Evolutionary conservation across 2,113 vertebrate genomes (phyloP), one percentile per base, ranked within the genome.

Genomic region (Barbus barbus): DNA sequence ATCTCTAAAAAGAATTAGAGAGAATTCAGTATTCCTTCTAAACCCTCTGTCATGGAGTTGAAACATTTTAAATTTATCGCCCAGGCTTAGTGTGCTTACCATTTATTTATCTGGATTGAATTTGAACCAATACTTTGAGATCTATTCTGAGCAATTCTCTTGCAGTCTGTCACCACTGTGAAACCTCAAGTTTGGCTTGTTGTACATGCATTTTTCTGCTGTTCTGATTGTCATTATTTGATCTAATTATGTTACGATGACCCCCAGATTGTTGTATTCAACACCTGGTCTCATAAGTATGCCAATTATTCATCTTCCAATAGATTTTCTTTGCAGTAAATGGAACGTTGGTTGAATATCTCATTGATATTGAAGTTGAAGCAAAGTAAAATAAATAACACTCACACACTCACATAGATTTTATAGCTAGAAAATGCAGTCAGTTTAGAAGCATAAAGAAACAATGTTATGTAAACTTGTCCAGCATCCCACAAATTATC

Each of bases 291-390:
- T 44, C 51, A 14, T 46, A 26, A 63, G 14, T 51, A 9, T 12
- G 41, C 14, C 4, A 24, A 74, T 20, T 78, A 78, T 78, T 2
- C 31, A 63, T 9, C 33, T 69, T 41, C 11, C 9, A 2, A 9
- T 13, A 65, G 14, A 58, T 58, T 72, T 78, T 51, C 13, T 26
- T 83, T 69, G 76, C 69, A 14, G 44, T n/a, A n/a, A n/a, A n/a
- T n/a, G n/a, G n/a, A n/a, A n/a, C n/a, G n/a, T n/a, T n/a, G n/a
- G n/a, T n/a, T n/a, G n/a, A n/a, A n/a, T n/a, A n/a, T n/a, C n/a
- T n/a, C n/a, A n/a, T n/a, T n/a, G n/a, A n/a, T n/a, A n/a, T n/a
- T n/a, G n/a, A n/a, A n/a, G n/a, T 41, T 41, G 2, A 41, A 41
- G 38, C 38, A 41, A 44, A 44, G 38, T 41, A 9, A 44, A 26